phyloP scores from a whole-genome alignment of 2,888 invertebrate species.

The Sminthurinus aureus region DNA sequence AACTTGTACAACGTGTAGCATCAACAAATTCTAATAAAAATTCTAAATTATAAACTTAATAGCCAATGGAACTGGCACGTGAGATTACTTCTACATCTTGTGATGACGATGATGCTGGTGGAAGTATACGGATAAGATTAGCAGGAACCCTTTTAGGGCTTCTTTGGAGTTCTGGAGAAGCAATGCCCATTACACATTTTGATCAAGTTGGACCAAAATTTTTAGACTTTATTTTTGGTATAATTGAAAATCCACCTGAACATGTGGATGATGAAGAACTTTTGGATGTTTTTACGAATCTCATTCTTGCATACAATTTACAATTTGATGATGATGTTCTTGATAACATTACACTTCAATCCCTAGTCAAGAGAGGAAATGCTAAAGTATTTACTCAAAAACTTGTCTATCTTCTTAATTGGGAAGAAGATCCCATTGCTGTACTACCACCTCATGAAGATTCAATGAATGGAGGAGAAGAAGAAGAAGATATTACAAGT shows the following conservation, averaged over 20 bases:
- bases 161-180: constrained; percentile 89
- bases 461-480: not conserved
- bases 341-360: constrained; percentile 70
- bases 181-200: constrained; percentile 81
- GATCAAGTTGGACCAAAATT: constrained; percentile 84
- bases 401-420: constrained; percentile 82
- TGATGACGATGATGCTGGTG: too few species aligned
- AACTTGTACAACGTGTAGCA: too few species aligned
- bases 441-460: constrained; percentile 30
- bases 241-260: constrained; percentile 83
- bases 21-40: too few species aligned
- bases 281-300: constrained; percentile 80
- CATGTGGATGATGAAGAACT: constrained; percentile 76
- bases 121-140: constrained; percentile 75
- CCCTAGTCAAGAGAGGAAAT: constrained; percentile 73
- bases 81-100: not conserved
- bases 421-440: constrained; percentile 67
- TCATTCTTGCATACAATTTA: constrained; percentile 87
- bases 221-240: constrained; percentile 78
- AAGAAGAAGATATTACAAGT: too few species aligned
- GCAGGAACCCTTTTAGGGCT: constrained; percentile 84
- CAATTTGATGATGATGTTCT: constrained; percentile 77
- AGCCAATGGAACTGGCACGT: constrained; percentile 79
- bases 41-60: too few species aligned
- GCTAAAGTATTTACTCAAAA: constrained; percentile 93